Conservation (phyloP, 2,797 vertebrate species). For the Argyrosomus regius region DNA sequence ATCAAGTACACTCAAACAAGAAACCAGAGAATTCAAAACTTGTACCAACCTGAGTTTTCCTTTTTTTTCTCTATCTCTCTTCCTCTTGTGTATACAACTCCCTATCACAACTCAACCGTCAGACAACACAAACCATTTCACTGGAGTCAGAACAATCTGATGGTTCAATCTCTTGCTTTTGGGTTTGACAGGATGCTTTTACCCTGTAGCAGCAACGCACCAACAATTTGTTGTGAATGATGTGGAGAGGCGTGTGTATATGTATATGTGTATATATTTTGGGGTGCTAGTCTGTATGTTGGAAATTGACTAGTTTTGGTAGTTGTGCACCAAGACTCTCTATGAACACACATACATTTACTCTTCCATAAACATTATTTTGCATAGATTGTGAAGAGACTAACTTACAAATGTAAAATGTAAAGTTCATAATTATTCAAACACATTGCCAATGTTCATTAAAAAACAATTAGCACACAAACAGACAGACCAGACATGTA, state of each 20-base stretch:
- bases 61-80: background rate
- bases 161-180: conserved; percentile 26
- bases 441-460: background rate
- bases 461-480: background rate
- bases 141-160: conserved; percentile 10
- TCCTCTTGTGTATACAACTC: background rate
- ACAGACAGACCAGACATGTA: too few relatives aligned
- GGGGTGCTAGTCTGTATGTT: conserved; percentile 1
- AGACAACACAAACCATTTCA: background rate
- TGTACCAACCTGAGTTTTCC: background rate
- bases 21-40: background rate
- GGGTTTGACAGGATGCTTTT: conserved; percentile 43
- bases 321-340: background rate
- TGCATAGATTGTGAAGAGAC: background rate
- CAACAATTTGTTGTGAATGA: conserved; percentile 71
- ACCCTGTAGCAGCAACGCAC: conserved; percentile 72
- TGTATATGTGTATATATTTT: conserved; percentile 4
- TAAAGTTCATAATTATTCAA: background rate
- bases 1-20: background rate
- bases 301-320: conserved; percentile 11
- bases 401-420: background rate
- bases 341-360: background rate
- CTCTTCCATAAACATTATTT: background rate
- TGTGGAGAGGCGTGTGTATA: conserved; percentile 35
- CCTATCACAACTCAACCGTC: background rate